phyloP scores from a whole-genome alignment of 92 coral and sea anemone species.

The Parazoanthus atlanticus region DNA sequence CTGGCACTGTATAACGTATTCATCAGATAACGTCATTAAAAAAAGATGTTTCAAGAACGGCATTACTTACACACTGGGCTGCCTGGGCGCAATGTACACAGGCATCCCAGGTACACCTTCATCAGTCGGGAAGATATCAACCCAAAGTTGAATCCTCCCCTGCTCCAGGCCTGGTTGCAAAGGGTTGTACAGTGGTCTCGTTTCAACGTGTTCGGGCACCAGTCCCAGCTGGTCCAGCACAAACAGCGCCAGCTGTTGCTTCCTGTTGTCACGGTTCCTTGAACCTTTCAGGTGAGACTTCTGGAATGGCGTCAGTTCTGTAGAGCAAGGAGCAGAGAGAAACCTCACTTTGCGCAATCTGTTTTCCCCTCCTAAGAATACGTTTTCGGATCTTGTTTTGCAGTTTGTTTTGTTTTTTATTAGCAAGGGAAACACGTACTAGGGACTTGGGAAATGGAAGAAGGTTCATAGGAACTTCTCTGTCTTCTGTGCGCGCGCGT shows the following conservation, averaged over 20 bases:
- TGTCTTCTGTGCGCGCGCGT: no score
- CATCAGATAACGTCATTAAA: background rate
- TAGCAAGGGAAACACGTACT: no score
- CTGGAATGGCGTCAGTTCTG: slow-evolving; percentile 63
- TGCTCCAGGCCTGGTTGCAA: slow-evolving; percentile 90
- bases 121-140: slow-evolving; percentile 83
- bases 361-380: background rate
- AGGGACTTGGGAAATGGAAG: no score
- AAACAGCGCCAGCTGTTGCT: slow-evolving; percentile 75
- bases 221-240: slow-evolving; percentile 70
- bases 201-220: slow-evolving; percentile 94
- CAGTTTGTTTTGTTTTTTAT: background rate
- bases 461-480: no score
- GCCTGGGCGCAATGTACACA: slow-evolving; percentile 80
- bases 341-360: background rate
- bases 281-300: slow-evolving; percentile 41
- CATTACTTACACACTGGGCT: slow-evolving; percentile 76
- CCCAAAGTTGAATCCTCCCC: slow-evolving; percentile 83
- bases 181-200: slow-evolving; percentile 79
- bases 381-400: no score
- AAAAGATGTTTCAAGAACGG: background rate
- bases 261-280: slow-evolving; percentile 51
- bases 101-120: slow-evolving; percentile 76
- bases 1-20: background rate
- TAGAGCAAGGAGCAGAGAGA: slow-evolving; percentile 8